Evolutionary conservation across 2,113 vertebrate genomes (phyloP).

Genomic region (Quiscalus mexicanus): DNA sequence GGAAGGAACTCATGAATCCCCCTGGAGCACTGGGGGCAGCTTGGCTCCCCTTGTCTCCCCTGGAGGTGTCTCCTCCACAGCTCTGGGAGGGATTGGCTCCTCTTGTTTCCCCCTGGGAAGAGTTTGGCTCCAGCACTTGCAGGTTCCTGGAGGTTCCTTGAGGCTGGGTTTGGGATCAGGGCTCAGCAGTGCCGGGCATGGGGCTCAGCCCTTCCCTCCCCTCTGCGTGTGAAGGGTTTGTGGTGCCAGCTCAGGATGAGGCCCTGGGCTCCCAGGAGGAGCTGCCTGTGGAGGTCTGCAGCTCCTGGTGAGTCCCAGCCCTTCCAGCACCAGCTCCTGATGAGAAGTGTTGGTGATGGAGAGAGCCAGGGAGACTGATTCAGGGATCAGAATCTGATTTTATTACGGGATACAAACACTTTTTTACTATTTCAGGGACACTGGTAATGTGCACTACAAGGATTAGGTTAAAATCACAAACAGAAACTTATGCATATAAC

Average conservation of each 20-base stretch:
- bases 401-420: too few species aligned
- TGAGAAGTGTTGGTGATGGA: too few species aligned
- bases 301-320: neutral
- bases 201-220: neutral
- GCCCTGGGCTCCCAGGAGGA: neutral
- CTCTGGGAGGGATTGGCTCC: neutral
- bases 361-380: too few species aligned
- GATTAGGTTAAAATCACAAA: too few species aligned
- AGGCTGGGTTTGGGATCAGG: neutral
- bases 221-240: neutral
- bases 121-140: neutral
- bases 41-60: too few species aligned
- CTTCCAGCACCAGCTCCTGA: neutral
- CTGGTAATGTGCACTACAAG: too few species aligned
- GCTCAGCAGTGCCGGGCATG: neutral
- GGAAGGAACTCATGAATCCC: rapidly evolving
- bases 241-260: neutral
- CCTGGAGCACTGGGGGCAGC: rapidly evolving
- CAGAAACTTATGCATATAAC: too few species aligned
- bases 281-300: neutral
- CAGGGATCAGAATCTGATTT: too few species aligned
- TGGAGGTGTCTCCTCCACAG: neutral
- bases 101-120: neutral
- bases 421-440: too few species aligned
- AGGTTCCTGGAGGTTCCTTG: neutral